Conservation (phyloP, 2,797 vertebrate species). For the Denticeps clupeoides region DNA sequence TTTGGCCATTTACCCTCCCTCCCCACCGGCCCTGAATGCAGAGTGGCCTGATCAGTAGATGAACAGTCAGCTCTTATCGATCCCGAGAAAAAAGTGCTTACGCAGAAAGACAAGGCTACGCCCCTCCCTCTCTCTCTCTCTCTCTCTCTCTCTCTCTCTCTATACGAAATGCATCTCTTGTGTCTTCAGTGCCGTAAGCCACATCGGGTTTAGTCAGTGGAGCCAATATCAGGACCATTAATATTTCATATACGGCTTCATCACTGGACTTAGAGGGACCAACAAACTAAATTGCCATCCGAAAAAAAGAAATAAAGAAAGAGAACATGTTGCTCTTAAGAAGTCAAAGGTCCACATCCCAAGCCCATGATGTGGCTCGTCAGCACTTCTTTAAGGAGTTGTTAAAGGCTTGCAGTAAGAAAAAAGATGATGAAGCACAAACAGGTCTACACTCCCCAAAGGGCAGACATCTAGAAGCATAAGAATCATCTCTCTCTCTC, state of each 20-base stretch:
- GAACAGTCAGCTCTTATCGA: slow-evolving; percentile 36
- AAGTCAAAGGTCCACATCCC: not conserved
- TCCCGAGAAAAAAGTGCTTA: slow-evolving; percentile 30
- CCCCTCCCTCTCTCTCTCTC: slow-evolving; percentile 11
- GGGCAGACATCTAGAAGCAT: too few relatives aligned
- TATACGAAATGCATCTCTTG: slow-evolving; percentile 24
- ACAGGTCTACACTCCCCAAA: too few relatives aligned
- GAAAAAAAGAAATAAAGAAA: not conserved
- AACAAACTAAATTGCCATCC: not conserved
- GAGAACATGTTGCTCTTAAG: not conserved
- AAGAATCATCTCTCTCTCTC: too few relatives aligned
- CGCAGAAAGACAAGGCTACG: slow-evolving; percentile 20
- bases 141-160: too few relatives aligned
- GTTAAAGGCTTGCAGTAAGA: not conserved
- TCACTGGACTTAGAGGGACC: not conserved
- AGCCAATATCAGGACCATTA: slow-evolving; percentile 5
- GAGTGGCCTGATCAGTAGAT: slow-evolving; percentile 25
- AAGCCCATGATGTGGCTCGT: not conserved
- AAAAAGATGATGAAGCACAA: not conserved
- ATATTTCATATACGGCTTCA: not conserved
- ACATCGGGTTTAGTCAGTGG: slow-evolving; percentile 18
- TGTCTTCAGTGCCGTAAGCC: slow-evolving; percentile 20
- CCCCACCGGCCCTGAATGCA: slow-evolving; percentile 17
- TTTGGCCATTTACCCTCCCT: not conserved
- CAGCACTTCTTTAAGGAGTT: not conserved